Evolutionary conservation across 2,888 invertebrate species (phyloP), one percentile per base, ranked within the genome.

Genomic region (Ganaspis brasiliensis): DNA sequence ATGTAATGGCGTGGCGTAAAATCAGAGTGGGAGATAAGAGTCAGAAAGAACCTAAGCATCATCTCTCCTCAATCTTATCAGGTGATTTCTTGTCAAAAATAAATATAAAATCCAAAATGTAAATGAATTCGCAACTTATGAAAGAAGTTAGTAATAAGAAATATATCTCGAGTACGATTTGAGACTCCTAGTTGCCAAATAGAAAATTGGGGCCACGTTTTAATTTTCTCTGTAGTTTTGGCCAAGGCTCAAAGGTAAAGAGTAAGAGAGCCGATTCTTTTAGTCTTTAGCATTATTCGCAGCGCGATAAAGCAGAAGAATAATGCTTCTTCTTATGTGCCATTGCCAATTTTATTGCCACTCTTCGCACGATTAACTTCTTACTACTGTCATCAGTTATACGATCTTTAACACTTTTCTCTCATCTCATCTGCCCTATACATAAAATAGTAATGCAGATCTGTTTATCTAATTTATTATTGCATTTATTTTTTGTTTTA

Each of bases 261-360:
- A 37, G 37, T 12, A 37, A 21, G 40, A 63, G 8, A 63, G 40
- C 37, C 1, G 63, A n/a, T 40, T 63, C 14, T 6, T 37, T 8
- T 63, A 40, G 63, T 63, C 35, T 40, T 63, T 63, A 59, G 31
- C 37, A 63, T 37, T 63, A 40, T 37, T 63, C 63, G 37, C 21
- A 63, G 63, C 63, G 40, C 63, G 63, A 63, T 63, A 63, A 63
- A 63, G 63, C 37, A 63, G 63, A 63, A 63, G 40, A 63, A 63
- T 63, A 63, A 63, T 63, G 63, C 37, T 21, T 21, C 21, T 63
- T 63, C 63, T 63, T 63, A 63, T 40, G 21, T 63, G 19, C 40
- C 40, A 63, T 63, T 63, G 63, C 40, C 40, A 63, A 63, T 63
- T 63, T 63, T 63, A 63, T 63, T 40, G 21, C 63, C 19, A 40